Evolutionary conservation across 2,113 vertebrate genomes (phyloP).

Genomic region (Cryptotis parvus): DNA sequence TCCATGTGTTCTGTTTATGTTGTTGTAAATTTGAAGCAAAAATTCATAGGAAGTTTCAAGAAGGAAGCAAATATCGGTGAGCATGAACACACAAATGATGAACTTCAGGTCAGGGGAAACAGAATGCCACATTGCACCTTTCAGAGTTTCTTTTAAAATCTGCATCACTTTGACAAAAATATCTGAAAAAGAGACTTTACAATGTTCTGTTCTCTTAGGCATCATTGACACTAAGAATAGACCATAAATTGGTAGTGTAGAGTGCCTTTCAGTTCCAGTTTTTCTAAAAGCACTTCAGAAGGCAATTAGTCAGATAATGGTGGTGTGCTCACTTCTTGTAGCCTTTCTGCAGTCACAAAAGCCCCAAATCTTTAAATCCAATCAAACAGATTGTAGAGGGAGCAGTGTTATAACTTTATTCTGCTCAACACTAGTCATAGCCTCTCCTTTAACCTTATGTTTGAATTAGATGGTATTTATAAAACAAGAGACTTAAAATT

Average conservation of each 20-base stretch:
- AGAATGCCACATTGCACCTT: conserved; percentile 31
- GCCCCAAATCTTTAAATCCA: conserved; percentile 2
- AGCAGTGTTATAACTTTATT: background rate
- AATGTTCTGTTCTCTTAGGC: conserved; percentile 46
- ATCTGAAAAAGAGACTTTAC: conserved; percentile 60
- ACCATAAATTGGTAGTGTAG: conserved; percentile 72
- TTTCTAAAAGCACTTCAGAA: conserved; percentile 77
- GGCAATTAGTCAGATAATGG: conserved; percentile 77
- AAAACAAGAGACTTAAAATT: conserved; percentile 8
- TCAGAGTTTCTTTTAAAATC: conserved; percentile 69
- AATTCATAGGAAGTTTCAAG: background rate
- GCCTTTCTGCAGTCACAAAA: conserved; percentile 48
- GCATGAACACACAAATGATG: background rate
- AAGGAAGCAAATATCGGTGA: conserved; percentile 10
- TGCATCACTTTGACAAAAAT: conserved; percentile 61
- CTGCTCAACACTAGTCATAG: background rate
- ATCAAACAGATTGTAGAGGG: background rate
- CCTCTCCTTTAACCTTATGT: background rate
- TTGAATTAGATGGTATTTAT: background rate
- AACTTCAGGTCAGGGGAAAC: background rate
- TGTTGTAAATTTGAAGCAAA: conserved; percentile 60
- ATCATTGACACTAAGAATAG: conserved; percentile 72
- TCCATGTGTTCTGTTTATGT: too few relatives aligned
- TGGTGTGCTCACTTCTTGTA: conserved; percentile 5
- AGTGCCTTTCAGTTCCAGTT: conserved; percentile 70